A percentile compares a stretch with the other conserved stretches of the same genome.
These are phyloP conservation scores for Bembecia ichneumoniformis DNA, from an alignment of 2,888 invertebrate species.

Conservation along the genomic window DNA sequence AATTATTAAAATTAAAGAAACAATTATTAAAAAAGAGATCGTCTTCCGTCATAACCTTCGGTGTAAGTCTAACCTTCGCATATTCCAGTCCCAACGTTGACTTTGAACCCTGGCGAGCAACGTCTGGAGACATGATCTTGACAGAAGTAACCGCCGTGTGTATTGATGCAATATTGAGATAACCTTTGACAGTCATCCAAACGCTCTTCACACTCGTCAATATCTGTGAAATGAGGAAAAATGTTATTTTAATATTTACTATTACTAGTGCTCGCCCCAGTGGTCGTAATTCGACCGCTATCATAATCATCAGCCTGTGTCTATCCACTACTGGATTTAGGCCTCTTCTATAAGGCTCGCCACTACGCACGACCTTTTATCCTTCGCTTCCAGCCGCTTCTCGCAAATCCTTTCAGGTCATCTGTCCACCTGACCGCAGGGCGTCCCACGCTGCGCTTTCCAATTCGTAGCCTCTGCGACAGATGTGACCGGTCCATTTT, in stretches of 20 bases:
- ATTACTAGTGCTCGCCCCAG: too few species aligned
- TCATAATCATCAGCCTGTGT: too few species aligned
- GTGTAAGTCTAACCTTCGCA: slow-evolving; percentile 66
- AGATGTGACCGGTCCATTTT: too few species aligned
- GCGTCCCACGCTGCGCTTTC: too few species aligned
- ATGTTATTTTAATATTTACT: not conserved
- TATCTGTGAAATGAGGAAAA: slow-evolving; percentile 59
- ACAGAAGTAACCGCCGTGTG: slow-evolving; percentile 79
- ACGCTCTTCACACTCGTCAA: slow-evolving; percentile 79
- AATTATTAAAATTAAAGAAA: not conserved
- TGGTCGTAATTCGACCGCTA: too few species aligned
- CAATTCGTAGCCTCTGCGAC: too few species aligned
- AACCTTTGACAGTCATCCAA: slow-evolving; percentile 76
- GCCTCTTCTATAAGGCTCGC: too few species aligned
- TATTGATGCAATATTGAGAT: slow-evolving; percentile 80
- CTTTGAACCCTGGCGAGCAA: slow-evolving; percentile 77
- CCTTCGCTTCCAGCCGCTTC: too few species aligned
- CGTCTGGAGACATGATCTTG: slow-evolving; percentile 75
- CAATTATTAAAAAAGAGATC: not conserved
- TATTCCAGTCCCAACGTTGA: slow-evolving; percentile 59
- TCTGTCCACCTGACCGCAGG: too few species aligned
- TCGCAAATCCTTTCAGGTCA: too few species aligned
- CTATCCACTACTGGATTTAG: too few species aligned
- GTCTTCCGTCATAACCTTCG: not conserved
- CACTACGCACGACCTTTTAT: too few species aligned